Percentiles rank a stretch among this genome's conserved stretches.
phyloP scores from a whole-genome alignment of 2,888 invertebrate species.

The Amorpha juglandis region DNA sequence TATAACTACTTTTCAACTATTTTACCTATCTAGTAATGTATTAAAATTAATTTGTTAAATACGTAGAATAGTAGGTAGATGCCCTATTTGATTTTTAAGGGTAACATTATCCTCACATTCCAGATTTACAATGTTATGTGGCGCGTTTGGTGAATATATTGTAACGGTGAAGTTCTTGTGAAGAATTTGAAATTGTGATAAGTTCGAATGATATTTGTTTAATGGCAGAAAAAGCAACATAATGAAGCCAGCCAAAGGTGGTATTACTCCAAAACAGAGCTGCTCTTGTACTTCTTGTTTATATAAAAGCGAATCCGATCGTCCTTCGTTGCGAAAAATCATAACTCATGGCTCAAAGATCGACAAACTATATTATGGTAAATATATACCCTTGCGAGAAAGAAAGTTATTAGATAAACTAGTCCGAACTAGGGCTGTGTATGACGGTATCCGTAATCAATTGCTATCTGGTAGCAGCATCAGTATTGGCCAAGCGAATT shows the following conservation, averaged over 20 bases:
- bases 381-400: conserved; percentile 58
- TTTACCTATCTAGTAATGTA: too few species aligned
- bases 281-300: conserved; percentile 58
- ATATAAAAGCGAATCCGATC: conserved; percentile 52
- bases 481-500: conserved; percentile 44
- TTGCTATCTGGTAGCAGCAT: conserved; percentile 52
- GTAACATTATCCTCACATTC: conserved; percentile 28
- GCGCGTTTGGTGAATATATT: conserved; percentile 37
- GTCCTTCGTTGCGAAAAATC: conserved; percentile 45
- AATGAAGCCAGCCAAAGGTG: conserved; percentile 48
- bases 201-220: conserved; percentile 32
- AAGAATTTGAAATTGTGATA: conserved; percentile 31
- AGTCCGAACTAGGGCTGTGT: conserved; percentile 59
- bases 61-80: neutral
- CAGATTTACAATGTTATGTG: conserved; percentile 43
- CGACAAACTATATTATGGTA: conserved; percentile 53
- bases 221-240: conserved; percentile 44
- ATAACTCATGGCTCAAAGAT: conserved; percentile 49
- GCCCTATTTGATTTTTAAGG: neutral
- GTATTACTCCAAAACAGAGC: conserved; percentile 40
- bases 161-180: conserved; percentile 39
- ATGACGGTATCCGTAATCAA: conserved; percentile 59
- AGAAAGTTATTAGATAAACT: conserved; percentile 58
- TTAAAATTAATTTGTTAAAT: too few species aligned
- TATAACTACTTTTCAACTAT: too few species aligned